phyloP scores from a whole-genome alignment of 2,797 vertebrate species.

The Gallinago solitaria region DNA sequence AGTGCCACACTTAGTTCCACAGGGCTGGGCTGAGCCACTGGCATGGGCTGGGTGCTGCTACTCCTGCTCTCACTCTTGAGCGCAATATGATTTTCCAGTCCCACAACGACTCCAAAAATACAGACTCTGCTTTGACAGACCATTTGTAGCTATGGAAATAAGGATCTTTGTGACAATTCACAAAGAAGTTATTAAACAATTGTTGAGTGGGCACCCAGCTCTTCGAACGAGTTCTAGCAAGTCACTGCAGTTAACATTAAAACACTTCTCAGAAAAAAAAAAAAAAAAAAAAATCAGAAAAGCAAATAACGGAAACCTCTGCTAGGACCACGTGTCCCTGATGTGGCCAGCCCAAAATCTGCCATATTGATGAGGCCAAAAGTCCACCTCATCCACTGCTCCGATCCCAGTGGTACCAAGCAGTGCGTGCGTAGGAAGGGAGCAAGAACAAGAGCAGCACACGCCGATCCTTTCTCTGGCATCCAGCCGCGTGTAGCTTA shows the following conservation, averaged over 20 bases:
- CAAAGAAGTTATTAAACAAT: background rate
- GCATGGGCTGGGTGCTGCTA: background rate
- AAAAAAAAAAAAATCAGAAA: background rate
- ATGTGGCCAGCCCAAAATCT: background rate
- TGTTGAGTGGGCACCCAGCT: background rate
- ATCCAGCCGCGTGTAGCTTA: background rate
- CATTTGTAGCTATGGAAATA: background rate
- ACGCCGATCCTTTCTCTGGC: rapidly evolving
- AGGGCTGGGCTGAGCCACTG: background rate
- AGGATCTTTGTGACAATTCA: background rate
- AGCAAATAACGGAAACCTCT: background rate
- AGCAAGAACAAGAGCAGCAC: background rate
- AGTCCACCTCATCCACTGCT: rapidly evolving
- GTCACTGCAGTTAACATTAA: background rate
- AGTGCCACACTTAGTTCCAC: rapidly evolving
- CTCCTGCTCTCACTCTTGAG: background rate
- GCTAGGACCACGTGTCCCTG: background rate
- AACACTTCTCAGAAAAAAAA: background rate
- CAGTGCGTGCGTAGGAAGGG: background rate
- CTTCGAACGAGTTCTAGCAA: background rate
- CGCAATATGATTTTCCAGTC: background rate
- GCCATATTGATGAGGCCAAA: background rate
- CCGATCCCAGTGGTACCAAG: rapidly evolving
- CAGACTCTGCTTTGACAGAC: background rate
- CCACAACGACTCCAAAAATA: background rate